A percentile compares a stretch with the other conserved stretches of the same genome.
Conservation (phyloP, 1,140 invertebrate genomes). For the Pomacea maculata region DNA sequence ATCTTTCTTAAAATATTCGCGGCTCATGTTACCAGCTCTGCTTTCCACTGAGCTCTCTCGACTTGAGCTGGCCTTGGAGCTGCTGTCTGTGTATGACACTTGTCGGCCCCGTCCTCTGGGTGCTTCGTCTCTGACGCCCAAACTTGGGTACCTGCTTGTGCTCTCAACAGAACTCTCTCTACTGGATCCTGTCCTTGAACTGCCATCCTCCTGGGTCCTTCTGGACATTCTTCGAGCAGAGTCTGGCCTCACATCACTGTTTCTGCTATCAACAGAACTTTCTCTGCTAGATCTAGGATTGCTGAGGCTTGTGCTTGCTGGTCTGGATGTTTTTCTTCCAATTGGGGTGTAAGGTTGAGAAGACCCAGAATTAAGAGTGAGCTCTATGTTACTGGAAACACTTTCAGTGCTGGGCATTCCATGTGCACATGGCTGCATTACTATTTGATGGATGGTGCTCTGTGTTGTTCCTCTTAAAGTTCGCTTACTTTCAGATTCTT, state of each 20-base stretch:
- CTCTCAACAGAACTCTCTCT: constrained; percentile 20
- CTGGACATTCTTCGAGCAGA: neutral
- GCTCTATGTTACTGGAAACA: too few relatives aligned
- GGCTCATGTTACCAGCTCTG: neutral
- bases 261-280: constrained; percentile 9
- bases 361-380: too few relatives aligned
- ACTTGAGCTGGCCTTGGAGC: neutral
- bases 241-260: neutral
- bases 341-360: too few relatives aligned
- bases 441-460: too few relatives aligned
- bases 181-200: constrained; percentile 1
- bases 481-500: too few relatives aligned
- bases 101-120: neutral
- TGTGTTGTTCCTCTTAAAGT: too few relatives aligned
- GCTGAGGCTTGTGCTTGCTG: too few relatives aligned
- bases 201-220: neutral
- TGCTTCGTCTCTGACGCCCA: neutral
- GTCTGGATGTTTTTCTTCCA: too few relatives aligned
- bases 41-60: constrained; percentile 9
- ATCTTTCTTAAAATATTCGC: neutral
- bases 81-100: neutral
- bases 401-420: too few relatives aligned
- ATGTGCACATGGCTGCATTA: too few relatives aligned
- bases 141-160: neutral
- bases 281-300: constrained; percentile 5